These are phyloP conservation scores for Lepidurus packardi DNA, from an alignment of 1,140 invertebrate genomes.

Conservation along the genomic window DNA sequence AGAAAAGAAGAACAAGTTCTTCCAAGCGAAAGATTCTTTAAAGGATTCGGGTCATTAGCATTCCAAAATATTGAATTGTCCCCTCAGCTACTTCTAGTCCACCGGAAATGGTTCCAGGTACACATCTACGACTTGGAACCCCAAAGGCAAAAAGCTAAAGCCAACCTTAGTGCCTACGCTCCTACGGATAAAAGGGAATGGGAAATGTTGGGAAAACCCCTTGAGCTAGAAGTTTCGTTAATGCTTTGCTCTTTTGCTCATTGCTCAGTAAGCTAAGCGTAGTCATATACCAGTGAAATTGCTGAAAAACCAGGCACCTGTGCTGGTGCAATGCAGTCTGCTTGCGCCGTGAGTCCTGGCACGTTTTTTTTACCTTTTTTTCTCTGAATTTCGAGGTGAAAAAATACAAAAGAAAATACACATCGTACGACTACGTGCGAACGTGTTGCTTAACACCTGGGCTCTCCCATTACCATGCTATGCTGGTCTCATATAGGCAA, in stretches of 20 bases:
- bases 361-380: neutral
- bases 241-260: neutral
- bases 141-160: neutral
- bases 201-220: neutral
- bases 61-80: conserved; percentile 19
- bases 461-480: neutral
- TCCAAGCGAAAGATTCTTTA: neutral
- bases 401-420: neutral
- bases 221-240: neutral
- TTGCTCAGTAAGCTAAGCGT: neutral
- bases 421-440: neutral
- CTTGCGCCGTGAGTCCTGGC: neutral
- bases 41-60: conserved; percentile 2
- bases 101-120: conserved; percentile 4
- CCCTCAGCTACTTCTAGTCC: neutral
- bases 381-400: neutral
- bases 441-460: conserved; percentile 16
- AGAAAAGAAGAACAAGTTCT: neutral
- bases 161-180: conserved; percentile 16
- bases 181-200: neutral
- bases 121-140: neutral
- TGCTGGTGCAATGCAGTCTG: conserved; percentile 17
- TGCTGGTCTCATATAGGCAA: neutral
- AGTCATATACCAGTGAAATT: neutral
- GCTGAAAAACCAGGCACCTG: neutral